phyloP scores from a whole-genome alignment of 2,888 invertebrate species.

The Meloe dianella region DNA sequence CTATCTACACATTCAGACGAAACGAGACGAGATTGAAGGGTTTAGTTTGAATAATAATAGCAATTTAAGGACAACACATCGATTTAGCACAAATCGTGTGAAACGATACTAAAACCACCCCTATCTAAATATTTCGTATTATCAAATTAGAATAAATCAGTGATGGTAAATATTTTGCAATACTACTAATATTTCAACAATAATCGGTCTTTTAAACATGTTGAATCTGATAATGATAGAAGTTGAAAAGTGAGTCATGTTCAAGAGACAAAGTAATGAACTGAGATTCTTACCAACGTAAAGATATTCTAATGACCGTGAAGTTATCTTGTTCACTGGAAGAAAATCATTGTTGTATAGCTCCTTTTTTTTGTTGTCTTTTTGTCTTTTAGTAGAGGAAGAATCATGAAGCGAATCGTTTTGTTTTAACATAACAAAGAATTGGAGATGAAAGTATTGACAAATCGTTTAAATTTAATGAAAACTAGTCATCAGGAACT shows the following conservation, averaged over 20 bases:
- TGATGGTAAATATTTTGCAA: background rate
- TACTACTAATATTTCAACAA: background rate
- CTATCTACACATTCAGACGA: background rate
- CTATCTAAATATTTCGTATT: background rate
- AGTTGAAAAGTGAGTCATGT: conserved; percentile 1
- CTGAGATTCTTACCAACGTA: background rate
- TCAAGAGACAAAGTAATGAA: background rate
- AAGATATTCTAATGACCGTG: background rate
- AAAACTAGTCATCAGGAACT: too few species aligned
- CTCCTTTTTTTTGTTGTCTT: background rate
- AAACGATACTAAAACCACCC: background rate
- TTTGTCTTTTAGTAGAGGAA: background rate
- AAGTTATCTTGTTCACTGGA: background rate
- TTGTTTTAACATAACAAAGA: background rate
- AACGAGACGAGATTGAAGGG: background rate
- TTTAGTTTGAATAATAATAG: background rate
- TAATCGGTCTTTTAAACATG: background rate
- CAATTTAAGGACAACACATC: too few species aligned
- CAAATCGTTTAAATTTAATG: too few species aligned
- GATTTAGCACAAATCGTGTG: background rate
- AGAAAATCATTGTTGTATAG: conserved; percentile 2
- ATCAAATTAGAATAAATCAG: background rate
- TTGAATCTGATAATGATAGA: conserved; percentile 1
- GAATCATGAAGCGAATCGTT: background rate
- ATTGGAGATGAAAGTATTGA: background rate